Conservation (phyloP, 2,888 invertebrate genomes). For the Drosophila nr. perissopoda region DNA sequence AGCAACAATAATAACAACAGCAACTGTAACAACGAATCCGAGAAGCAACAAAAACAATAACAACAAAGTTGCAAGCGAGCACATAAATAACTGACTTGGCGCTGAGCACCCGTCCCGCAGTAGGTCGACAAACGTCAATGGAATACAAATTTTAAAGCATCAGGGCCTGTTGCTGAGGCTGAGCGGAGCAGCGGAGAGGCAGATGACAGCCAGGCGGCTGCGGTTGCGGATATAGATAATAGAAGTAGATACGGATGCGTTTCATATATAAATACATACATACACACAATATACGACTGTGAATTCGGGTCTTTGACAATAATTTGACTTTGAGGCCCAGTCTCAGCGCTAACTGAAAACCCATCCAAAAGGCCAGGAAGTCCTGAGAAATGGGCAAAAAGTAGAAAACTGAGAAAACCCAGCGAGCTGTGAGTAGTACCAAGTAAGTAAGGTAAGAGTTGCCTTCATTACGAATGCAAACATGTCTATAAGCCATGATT, state of each 20-base stretch:
- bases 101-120: conserved; percentile 22
- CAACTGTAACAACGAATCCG: conserved; percentile 7
- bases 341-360: conserved; percentile 63
- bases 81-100: conserved; percentile 71
- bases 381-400: background rate
- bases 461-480: conserved; percentile 3
- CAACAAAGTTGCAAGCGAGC: conserved; percentile 70
- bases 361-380: conserved; percentile 20
- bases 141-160: conserved; percentile 75
- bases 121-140: conserved; percentile 72
- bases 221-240: conserved; percentile 49
- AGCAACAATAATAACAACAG: conserved; percentile 16
- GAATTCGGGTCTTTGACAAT: conserved; percentile 52
- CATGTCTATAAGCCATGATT: background rate
- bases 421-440: background rate
- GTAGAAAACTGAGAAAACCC: background rate
- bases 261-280: conserved; percentile 25
- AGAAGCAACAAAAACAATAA: background rate
- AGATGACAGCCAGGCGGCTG: conserved; percentile 15
- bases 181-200: background rate
- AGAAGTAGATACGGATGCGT: conserved; percentile 46
- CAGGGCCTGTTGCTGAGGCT: background rate
- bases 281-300: conserved; percentile 10
- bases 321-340: conserved; percentile 51
- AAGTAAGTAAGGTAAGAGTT: conserved; percentile 1